Evolutionary conservation across 1,140 invertebrate species (phyloP), one percentile per base, ranked within the genome.

Genomic region (Holotrichia oblita): DNA sequence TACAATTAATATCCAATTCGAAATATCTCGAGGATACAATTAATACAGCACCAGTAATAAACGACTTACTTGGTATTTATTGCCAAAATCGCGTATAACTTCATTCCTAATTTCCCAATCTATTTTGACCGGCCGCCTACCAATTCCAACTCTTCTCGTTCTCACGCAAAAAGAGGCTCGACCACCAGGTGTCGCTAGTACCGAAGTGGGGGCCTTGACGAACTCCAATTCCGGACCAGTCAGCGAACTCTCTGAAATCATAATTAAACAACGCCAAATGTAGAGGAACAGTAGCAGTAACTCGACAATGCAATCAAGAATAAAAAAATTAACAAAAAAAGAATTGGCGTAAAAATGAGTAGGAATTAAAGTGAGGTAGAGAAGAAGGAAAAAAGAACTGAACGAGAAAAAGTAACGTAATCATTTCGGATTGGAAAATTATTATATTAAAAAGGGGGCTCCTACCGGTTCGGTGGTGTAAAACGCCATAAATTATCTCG

Each of bases 21-120:
- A n/a, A n/a, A n/a, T n/a, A n/a, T n/a, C n/a, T n/a, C n/a, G n/a
- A n/a, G n/a, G n/a, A n/a, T n/a, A n/a, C n/a, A n/a, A n/a, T n/a
- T n/a, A n/a, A n/a, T n/a, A n/a, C n/a, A n/a, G n/a, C n/a, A n/a
- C n/a, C n/a, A n/a, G n/a, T n/a, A n/a, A n/a, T n/a, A n/a, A n/a
- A n/a, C n/a, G n/a, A n/a, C 80, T 82, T 76, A 88, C 89, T 83
- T 86, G 87, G 79, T 85, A 89, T 80, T 85, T 87, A 9, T 81
- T 73, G 78, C 79, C 77, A 75, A 85, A 83, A 73, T 84, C 79
- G 22, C 77, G 79, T 0, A 84, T 83, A 61, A 83, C 83, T 40
- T 85, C 85, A 59, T 88, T 88, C 76, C 87, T 88, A 3, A 90
- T 86, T 42, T 84, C 85, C 89, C 89, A 90, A 14, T 80, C 81